Conservation (phyloP, 2,888 invertebrate genomes). For the Morpho deidamia region DNA sequence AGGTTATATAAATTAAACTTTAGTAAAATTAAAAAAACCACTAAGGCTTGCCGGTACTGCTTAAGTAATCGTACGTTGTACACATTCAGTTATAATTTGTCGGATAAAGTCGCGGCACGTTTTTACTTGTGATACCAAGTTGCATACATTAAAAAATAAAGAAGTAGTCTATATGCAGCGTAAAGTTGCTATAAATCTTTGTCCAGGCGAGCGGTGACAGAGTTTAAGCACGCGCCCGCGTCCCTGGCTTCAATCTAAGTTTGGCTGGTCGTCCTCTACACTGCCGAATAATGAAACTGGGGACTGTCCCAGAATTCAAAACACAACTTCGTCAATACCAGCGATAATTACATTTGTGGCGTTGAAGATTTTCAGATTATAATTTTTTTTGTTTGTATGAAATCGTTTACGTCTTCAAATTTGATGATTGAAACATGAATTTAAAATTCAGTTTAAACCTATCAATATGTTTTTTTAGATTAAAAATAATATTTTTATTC, state of each 20-base stretch:
- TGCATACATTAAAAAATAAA: conserved; percentile 9
- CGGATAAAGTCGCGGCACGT: no score
- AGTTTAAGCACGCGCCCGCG: conserved; percentile 70
- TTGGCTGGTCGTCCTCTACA: conserved; percentile 65
- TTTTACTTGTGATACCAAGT: neutral
- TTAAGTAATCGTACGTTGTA: no score
- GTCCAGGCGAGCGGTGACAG: conserved; percentile 57
- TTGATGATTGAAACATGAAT: no score
- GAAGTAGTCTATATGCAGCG: conserved; percentile 27
- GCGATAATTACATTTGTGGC: conserved; percentile 53
- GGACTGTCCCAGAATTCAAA: conserved; percentile 53
- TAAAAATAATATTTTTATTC: no score
- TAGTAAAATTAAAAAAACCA: no score
- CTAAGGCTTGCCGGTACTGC: no score
- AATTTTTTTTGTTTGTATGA: no score
- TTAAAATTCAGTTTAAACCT: no score
- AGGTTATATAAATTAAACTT: no score
- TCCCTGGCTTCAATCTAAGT: conserved; percentile 75
- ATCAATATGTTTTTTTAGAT: no score
- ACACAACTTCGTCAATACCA: conserved; percentile 50
- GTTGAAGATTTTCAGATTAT: conserved; percentile 30
- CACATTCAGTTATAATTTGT: no score
- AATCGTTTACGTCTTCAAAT: no score
- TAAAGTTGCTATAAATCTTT: conserved; percentile 64
- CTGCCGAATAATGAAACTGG: conserved; percentile 69